Conservation (phyloP, 1,140 invertebrate genomes). For the Melipona quadrifasciata region DNA sequence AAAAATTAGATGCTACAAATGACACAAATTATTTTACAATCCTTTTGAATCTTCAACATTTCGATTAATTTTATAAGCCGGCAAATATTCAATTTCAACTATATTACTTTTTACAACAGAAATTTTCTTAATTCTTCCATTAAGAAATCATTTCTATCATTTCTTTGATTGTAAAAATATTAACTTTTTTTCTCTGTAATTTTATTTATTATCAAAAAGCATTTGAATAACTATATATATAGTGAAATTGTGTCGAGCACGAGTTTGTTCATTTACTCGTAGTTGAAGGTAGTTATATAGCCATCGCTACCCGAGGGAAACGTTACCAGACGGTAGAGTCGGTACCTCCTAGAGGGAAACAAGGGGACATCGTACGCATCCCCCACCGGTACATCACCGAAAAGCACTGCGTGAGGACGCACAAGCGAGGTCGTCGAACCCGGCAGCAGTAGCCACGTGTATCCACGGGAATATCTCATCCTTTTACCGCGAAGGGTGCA, state of each 20-base stretch:
- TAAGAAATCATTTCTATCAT: no score
- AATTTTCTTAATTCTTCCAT: no score
- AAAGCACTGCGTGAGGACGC: constrained; percentile 52
- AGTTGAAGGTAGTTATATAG: not conserved
- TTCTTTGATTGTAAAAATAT: not conserved
- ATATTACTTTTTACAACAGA: no score
- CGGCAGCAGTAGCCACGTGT: constrained; percentile 49
- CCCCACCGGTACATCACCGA: constrained; percentile 54
- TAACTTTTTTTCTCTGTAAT: not conserved
- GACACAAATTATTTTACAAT: not conserved
- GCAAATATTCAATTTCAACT: not conserved
- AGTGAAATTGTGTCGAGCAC: not conserved
- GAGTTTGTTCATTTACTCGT: constrained; percentile 7
- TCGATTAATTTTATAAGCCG: not conserved
- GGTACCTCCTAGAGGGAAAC: constrained; percentile 41
- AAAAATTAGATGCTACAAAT: not conserved
- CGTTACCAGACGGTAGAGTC: constrained; percentile 43
- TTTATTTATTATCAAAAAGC: not conserved
- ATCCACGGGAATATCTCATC: constrained; percentile 52
- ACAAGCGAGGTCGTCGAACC: constrained; percentile 48
- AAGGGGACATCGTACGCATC: constrained; percentile 53
- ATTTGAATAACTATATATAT: not conserved
- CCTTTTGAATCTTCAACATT: not conserved
- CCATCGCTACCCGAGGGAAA: constrained; percentile 41
- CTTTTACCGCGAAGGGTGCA: constrained; percentile 43